Evolutionary conservation across 2,888 invertebrate species (phyloP).

Genomic region (Brachypterus glaber): DNA sequence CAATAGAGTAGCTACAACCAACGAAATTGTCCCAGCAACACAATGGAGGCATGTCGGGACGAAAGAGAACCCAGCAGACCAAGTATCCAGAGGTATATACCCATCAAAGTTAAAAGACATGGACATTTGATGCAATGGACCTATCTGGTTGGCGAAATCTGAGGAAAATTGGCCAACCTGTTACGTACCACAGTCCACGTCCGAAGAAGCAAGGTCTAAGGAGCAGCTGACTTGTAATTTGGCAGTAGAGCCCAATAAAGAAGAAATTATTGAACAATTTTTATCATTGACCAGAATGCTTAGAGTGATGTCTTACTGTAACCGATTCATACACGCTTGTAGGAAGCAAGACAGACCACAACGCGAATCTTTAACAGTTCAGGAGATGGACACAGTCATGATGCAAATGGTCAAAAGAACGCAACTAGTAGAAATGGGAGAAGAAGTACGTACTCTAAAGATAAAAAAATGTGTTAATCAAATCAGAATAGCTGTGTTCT

Average conservation of each 20-base stretch:
- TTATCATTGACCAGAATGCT: too few species aligned
- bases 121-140: constrained; percentile 14
- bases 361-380: too few species aligned
- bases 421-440: not conserved
- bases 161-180: too few species aligned
- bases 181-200: too few species aligned
- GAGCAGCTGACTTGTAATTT: too few species aligned
- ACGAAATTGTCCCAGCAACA: too few species aligned
- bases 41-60: too few species aligned
- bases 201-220: constrained; percentile 1
- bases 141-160: too few species aligned
- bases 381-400: not conserved
- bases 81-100: constrained; percentile 11
- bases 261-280: too few species aligned
- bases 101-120: constrained; percentile 1
- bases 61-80: too few species aligned
- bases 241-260: too few species aligned
- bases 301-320: constrained; percentile 1
- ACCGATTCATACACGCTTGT: not conserved
- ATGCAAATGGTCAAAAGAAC: not conserved
- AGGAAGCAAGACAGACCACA: not conserved
- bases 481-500: not conserved
- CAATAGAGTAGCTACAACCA: too few species aligned
- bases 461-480: not conserved
- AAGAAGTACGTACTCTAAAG: not conserved